Evolutionary conservation across 2,888 invertebrate genomes (phyloP).

Genomic region (Noctua pronuba): DNA sequence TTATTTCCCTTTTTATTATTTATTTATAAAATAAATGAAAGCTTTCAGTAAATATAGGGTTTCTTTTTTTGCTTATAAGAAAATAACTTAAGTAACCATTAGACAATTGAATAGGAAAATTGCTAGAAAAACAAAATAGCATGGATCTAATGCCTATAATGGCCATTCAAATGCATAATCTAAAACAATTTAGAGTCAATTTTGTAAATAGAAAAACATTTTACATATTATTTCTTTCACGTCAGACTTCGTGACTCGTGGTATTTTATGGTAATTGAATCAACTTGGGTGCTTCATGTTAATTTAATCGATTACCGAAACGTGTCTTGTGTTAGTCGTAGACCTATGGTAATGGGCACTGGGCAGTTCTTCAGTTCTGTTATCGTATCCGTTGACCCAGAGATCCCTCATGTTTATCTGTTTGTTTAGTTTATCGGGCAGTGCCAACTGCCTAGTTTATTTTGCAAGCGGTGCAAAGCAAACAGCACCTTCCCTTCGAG

Average conservation of each 20-base stretch:
- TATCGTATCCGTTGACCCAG: slow-evolving; percentile 36
- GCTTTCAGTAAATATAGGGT: neutral
- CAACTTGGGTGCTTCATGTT: slow-evolving; percentile 44
- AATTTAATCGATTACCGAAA: slow-evolving; percentile 52
- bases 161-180: slow-evolving; percentile 32
- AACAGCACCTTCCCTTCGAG: slow-evolving; percentile 70
- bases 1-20: slow-evolving; percentile 1
- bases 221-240: slow-evolving; percentile 30
- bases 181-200: slow-evolving; percentile 41
- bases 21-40: neutral
- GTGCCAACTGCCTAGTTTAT: slow-evolving; percentile 71
- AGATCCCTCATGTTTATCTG: slow-evolving; percentile 50
- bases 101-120: neutral
- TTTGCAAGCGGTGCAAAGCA: slow-evolving; percentile 63
- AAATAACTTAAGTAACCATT: neutral
- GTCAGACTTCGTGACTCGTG: slow-evolving; percentile 53
- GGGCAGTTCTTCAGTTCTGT: slow-evolving; percentile 26
- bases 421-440: slow-evolving; percentile 72
- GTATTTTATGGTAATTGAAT: slow-evolving; percentile 62
- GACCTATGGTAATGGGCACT: slow-evolving; percentile 2
- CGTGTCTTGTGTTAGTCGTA: slow-evolving; percentile 28
- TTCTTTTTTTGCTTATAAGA: neutral
- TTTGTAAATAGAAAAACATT: slow-evolving; percentile 32
- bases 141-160: slow-evolving; percentile 10
- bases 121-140: slow-evolving; percentile 25